Conservation (phyloP, 2,888 invertebrate genomes). For the Drosophila prolongata region DNA sequence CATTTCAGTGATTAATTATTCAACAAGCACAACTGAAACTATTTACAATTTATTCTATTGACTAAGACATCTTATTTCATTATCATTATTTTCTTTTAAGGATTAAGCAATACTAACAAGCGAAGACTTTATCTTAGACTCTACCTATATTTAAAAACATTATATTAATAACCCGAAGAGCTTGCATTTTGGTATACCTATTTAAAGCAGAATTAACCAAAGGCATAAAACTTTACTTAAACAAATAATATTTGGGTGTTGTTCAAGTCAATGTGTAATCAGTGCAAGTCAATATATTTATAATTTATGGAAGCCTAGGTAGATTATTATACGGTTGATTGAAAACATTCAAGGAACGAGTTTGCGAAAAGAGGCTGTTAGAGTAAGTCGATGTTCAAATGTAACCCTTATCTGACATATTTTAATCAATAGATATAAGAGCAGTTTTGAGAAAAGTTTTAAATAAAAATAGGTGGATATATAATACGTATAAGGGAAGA, state of each 20-base stretch:
- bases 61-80: too few relatives aligned
- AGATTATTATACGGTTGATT: neutral
- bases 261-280: slow-evolving; percentile 5
- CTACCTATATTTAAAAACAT: slow-evolving; percentile 7
- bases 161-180: slow-evolving; percentile 3
- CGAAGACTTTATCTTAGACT: slow-evolving; percentile 18
- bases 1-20: slow-evolving; percentile 29
- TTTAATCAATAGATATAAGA: slow-evolving; percentile 6
- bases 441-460: slow-evolving; percentile 27
- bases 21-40: slow-evolving; percentile 7
- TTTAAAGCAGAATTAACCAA: neutral
- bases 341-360: slow-evolving; percentile 13
- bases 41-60: slow-evolving; percentile 1
- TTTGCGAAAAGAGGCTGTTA: slow-evolving; percentile 36
- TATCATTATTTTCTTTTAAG: neutral
- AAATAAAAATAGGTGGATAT: slow-evolving; percentile 14
- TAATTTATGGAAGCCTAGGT: neutral
- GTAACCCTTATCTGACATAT: slow-evolving; percentile 7
- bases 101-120: slow-evolving; percentile 24
- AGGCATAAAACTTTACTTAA: slow-evolving; percentile 6
- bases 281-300: slow-evolving; percentile 8
- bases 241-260: slow-evolving; percentile 15
- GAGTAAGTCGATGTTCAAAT: slow-evolving; percentile 26
- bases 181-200: slow-evolving; percentile 6
- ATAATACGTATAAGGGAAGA: neutral